These are phyloP conservation scores for Chydorus sphaericus DNA, from an alignment of 2,888 invertebrate genomes.

Conservation along the genomic window DNA sequence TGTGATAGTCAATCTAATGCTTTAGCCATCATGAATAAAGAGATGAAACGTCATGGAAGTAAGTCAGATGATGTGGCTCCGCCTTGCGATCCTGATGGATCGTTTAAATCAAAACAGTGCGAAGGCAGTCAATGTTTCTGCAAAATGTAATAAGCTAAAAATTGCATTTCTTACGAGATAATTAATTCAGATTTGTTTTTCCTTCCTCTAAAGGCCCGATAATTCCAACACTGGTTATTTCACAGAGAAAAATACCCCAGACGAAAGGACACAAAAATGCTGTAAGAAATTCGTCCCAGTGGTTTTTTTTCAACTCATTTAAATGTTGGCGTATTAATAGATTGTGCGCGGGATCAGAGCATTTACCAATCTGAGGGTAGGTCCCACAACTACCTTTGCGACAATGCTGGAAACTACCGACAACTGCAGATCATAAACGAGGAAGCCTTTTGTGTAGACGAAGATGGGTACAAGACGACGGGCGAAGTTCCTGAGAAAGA, in stretches of 20 bases:
- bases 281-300: too few species aligned
- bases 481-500: background rate
- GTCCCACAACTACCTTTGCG: constrained; percentile 3
- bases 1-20: constrained; percentile 50
- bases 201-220: background rate
- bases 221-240: constrained; percentile 2
- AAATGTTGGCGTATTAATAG: too few species aligned
- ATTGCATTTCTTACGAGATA: too few species aligned
- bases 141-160: background rate
- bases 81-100: constrained; percentile 50
- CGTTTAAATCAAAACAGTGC: constrained; percentile 33
- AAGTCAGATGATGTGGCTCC: constrained; percentile 37
- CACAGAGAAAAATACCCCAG: background rate
- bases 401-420: constrained; percentile 18
- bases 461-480: constrained; percentile 17
- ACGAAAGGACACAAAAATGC: background rate
- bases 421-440: constrained; percentile 15
- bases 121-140: constrained; percentile 5
- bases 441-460: constrained; percentile 18
- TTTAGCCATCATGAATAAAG: constrained; percentile 34
- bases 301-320: too few species aligned
- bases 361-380: constrained; percentile 7
- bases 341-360: constrained; percentile 18
- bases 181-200: background rate
- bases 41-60: constrained; percentile 45